phyloP scores from a whole-genome alignment of 2,113 vertebrate species.

The Pungitius pungitius region DNA sequence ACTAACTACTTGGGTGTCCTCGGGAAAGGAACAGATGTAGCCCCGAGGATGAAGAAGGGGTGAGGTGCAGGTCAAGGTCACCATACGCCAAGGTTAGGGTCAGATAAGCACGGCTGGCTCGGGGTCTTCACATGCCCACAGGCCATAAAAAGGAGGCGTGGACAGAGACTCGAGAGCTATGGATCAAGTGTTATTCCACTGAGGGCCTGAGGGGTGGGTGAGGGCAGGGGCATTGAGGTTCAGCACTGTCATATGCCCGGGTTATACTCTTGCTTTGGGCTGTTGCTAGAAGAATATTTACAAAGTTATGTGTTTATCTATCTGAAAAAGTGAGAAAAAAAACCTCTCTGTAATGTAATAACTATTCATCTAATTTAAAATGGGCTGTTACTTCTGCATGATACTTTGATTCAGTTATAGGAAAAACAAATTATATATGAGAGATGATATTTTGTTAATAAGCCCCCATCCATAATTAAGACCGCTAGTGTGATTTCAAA shows the following conservation, averaged over 20 bases:
- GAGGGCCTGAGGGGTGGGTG: constrained; percentile 68
- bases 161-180: constrained; percentile 65
- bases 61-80: constrained; percentile 86
- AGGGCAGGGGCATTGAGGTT: constrained; percentile 62
- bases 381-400: not conserved
- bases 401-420: constrained; percentile 6
- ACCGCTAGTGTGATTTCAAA: constrained; percentile 12
- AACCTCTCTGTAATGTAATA: not conserved
- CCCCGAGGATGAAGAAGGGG: constrained; percentile 79
- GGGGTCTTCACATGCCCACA: constrained; percentile 78
- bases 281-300: constrained; percentile 40
- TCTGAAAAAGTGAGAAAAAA: not conserved
- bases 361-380: not conserved
- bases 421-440: not conserved
- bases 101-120: constrained; percentile 84
- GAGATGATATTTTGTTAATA: not conserved
- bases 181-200: constrained; percentile 81
- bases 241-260: constrained; percentile 68
- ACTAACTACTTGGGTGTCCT: constrained; percentile 84
- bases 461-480: constrained; percentile 25
- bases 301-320: constrained; percentile 45
- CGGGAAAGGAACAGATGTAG: constrained; percentile 85
- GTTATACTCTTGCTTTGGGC: constrained; percentile 53
- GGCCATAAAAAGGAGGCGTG: constrained; percentile 73
- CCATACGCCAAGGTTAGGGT: constrained; percentile 88